phyloP scores from a whole-genome alignment of 2,113 vertebrate genomes.

The Neogobius melanostomus region DNA sequence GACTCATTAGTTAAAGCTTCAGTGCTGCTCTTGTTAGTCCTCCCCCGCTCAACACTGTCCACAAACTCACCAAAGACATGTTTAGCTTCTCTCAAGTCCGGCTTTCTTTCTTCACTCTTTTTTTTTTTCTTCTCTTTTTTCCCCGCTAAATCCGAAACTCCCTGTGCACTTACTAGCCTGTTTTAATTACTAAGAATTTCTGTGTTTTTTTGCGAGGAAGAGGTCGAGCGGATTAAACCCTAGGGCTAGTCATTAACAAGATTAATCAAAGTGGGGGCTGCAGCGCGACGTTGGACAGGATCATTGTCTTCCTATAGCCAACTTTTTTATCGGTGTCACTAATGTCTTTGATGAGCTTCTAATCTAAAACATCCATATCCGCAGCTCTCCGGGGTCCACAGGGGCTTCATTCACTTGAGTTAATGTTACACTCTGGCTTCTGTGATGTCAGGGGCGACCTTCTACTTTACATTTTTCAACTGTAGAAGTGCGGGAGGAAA shows the following conservation, averaged over 20 bases:
- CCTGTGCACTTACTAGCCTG: constrained; percentile 52
- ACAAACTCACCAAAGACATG: constrained; percentile 44
- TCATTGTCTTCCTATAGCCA: constrained; percentile 69
- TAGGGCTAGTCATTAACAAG: constrained; percentile 78
- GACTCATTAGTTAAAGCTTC: constrained; percentile 68
- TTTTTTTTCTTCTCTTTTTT: constrained; percentile 21
- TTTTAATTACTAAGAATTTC: constrained; percentile 72
- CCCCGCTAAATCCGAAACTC: constrained; percentile 37
- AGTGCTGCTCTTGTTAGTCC: constrained; percentile 50
- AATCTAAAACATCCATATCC: constrained; percentile 48
- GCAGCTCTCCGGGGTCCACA: constrained; percentile 52
- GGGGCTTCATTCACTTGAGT: constrained; percentile 69
- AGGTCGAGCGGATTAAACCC: constrained; percentile 56
- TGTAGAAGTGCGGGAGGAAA: background rate
- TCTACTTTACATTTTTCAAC: constrained; percentile 19
- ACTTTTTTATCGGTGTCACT: constrained; percentile 63
- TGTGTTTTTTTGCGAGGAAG: constrained; percentile 23
- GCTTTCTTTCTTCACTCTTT: constrained; percentile 11
- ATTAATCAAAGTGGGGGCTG: constrained; percentile 75
- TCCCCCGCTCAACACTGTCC: constrained; percentile 60
- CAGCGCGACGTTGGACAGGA: constrained; percentile 58
- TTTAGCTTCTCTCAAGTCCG: constrained; percentile 34
- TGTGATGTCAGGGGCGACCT: constrained; percentile 58
- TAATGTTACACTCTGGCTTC: constrained; percentile 48
- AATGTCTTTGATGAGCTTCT: constrained; percentile 73